These are phyloP conservation scores for Metallyticus violacea DNA, from an alignment of 2,888 invertebrate species.

Conservation along the genomic window DNA sequence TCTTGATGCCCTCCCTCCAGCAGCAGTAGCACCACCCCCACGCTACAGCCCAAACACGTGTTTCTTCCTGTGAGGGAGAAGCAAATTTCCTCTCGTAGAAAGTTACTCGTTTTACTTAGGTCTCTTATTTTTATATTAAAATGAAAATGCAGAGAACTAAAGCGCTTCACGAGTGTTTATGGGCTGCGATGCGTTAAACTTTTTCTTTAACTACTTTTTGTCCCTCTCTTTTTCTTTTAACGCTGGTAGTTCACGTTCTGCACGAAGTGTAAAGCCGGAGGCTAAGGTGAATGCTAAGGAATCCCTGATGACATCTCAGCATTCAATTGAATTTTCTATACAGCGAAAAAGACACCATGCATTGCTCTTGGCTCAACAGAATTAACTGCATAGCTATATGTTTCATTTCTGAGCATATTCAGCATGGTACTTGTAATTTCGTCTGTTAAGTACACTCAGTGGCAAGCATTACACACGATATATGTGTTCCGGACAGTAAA, in stretches of 20 bases:
- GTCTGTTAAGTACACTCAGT: too few species aligned
- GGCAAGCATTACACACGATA: too few species aligned
- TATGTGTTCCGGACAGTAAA: too few species aligned
- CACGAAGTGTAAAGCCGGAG: not conserved
- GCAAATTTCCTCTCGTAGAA: not conserved
- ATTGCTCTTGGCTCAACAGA: too few species aligned
- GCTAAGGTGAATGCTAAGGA: not conserved
- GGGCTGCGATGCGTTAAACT: not conserved
- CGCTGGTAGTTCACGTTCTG: not conserved
- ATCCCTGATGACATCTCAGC: not conserved
- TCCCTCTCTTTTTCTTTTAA: not conserved
- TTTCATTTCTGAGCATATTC: too few species aligned
- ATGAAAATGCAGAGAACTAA: not conserved
- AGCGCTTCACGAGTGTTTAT: not conserved
- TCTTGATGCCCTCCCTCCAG: not conserved
- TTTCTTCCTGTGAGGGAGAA: not conserved
- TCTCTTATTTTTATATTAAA: not conserved
- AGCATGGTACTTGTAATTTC: too few species aligned
- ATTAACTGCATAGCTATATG: too few species aligned
- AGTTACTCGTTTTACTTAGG: not conserved
- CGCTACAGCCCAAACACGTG: too few species aligned
- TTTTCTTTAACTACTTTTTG: not conserved
- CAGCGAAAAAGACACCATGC: too few species aligned
- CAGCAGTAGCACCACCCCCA: too few species aligned
- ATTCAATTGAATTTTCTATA: too few species aligned